Base-by-base conservation (phyloP, 2,113 vertebrate species). In the Podilymbus podiceps region DNA sequence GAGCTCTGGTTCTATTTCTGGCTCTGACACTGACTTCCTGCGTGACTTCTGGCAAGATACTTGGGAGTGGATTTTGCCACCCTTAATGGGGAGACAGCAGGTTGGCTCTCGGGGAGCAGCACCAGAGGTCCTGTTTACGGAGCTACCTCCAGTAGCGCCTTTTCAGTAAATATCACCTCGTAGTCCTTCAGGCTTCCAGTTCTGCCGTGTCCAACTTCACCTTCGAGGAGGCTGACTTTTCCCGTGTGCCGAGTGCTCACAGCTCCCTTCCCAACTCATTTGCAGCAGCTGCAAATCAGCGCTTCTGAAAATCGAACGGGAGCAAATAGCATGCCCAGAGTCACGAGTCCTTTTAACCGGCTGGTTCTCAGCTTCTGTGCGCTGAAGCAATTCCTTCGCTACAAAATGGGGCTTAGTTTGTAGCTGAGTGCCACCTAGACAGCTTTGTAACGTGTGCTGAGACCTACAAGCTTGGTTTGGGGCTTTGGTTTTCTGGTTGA, bases 1-100 rank as follows among this genome's bases (percentile, higher is more conserved):
- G 87, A 92, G 84, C 66, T 87, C 87, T 89, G 91, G 66, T 89
- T 92, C 91, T 95, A 30, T 85, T 96, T 95, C 91, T 91, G 84
- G 66, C 8, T 14, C 81, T 82, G 86, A 81, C 69, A 71, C 62
- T 27, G 62, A 62, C 58, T 66, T 79, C 89, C 92, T 88, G n/a
- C 12, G 21, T 55, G 88, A 85, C 90, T 93, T 63, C 81, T 88
- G 90, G 93, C 90, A 77, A 67, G 89, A 62, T 7, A 5, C 55
- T 91, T 55, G 8, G 59, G 71, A 67, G n/a, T 46, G 55, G 79
- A 84, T 84, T 88, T 88, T 90, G 90, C 72, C 92, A 67, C 38
- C 63, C 67, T 71, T 59, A 22, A 50, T 0, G 11, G 49, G 47
- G 79, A 74, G 52, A 6, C 25, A 24, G 58, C 2, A 35, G 46